phyloP scores from a whole-genome alignment of 2,888 invertebrate genomes.

The Loripinus fragilis region DNA sequence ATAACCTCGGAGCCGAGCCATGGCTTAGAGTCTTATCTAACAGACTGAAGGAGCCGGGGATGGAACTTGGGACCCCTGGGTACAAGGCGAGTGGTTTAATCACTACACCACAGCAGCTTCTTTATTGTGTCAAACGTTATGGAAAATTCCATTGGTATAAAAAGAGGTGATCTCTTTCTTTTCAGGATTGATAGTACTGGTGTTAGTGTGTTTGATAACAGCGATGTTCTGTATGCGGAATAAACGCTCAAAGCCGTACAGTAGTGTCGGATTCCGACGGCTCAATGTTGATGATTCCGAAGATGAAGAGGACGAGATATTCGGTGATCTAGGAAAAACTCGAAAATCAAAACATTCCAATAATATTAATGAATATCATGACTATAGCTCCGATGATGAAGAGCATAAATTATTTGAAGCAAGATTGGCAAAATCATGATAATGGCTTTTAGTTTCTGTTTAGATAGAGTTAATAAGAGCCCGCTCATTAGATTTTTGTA shows the following conservation, averaged over 20 bases:
- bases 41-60: too few species aligned
- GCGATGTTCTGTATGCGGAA: slow-evolving; percentile 64
- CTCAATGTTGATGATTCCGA: slow-evolving; percentile 62
- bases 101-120: too few species aligned
- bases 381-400: slow-evolving; percentile 60
- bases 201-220: slow-evolving; percentile 67
- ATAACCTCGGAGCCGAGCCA: too few species aligned
- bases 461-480: too few species aligned
- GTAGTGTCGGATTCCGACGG: slow-evolving; percentile 68
- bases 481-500: too few species aligned
- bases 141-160: too few species aligned
- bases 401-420: slow-evolving; percentile 62
- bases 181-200: slow-evolving; percentile 63
- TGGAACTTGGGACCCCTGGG: too few species aligned
- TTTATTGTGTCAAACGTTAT: too few species aligned
- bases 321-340: slow-evolving; percentile 49
- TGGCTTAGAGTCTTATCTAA: too few species aligned
- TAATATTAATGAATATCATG: slow-evolving; percentile 58
- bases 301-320: slow-evolving; percentile 64
- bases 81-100: too few species aligned
- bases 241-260: slow-evolving; percentile 51
- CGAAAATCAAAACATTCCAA: slow-evolving; percentile 31
- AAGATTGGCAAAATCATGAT: slow-evolving; percentile 39
- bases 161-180: slow-evolving; percentile 36
- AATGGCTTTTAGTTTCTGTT: too few species aligned